Conservation (phyloP, 2,113 vertebrate species). For the Pyxicephalus adspersus region DNA sequence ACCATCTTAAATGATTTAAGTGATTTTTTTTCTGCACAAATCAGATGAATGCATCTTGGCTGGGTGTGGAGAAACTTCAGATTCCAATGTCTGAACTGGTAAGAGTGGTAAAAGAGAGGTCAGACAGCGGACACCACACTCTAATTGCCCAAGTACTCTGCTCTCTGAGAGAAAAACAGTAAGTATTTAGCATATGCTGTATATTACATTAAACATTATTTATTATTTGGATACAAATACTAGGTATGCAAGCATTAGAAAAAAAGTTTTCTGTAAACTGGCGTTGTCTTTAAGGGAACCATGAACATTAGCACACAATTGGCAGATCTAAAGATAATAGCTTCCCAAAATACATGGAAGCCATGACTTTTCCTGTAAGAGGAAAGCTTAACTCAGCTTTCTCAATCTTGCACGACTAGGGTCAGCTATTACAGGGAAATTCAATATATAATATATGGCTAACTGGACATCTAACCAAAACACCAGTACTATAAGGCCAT, state of each 20-base stretch:
- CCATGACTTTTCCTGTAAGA: no score
- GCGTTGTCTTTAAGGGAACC: neutral
- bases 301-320: no score
- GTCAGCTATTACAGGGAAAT: no score
- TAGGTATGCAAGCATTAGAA: neutral
- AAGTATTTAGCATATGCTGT: neutral
- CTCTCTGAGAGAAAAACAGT: conserved; percentile 50
- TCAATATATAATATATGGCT: no score
- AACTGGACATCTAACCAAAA: no score
- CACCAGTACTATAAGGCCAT: no score
- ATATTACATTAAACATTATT: neutral
- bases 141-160: conserved; percentile 48
- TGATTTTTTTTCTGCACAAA: neutral
- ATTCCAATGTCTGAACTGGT: conserved; percentile 60
- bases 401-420: no score
- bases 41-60: conserved; percentile 6
- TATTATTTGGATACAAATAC: neutral
- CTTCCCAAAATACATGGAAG: no score
- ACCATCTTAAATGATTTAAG: neutral
- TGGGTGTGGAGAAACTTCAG: conserved; percentile 37
- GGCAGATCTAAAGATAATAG: no score
- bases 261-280: neutral
- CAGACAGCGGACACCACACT: conserved; percentile 42
- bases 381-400: no score
- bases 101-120: conserved; percentile 45